Base-by-base conservation (phyloP, 2,113 vertebrate genomes). In the Abramis brama region DNA sequence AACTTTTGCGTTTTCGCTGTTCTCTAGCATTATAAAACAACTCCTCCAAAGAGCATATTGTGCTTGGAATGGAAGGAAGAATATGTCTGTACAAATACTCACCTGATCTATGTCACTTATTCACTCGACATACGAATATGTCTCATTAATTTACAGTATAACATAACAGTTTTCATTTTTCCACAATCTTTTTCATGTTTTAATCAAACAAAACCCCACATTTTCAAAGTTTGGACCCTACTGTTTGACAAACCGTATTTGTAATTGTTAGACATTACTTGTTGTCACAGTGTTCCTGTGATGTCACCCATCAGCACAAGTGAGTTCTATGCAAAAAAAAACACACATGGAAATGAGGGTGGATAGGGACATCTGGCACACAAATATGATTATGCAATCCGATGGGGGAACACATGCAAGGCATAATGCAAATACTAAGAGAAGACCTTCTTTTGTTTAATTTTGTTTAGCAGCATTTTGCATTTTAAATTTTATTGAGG, bases 341-440 rank as follows among this genome's bases (percentile, higher is more conserved):
- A 1, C n/a, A 79, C 64, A 75, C 8, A 88, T 89, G 85, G 33
- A 85, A 85, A 89, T 89, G 70, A 82, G 60, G 30, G 11, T 71
- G 50, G 57, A 30, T 17, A 83, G 17, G 82, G 85, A 85, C 82
- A 76, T 88, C 50, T 88, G 64, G 57, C 76, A 83, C 74, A 73
- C 77, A 86, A 86, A 88, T 84, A 33, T 73, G 33, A 75, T 86
- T 89, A 85, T 77, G 78, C 81, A 87, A 87, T 80, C 79, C 33
- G 77, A 85, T 25, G 50, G 88, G 86, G 85, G 70, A 86, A 87
- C 88, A 87, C 85, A 86, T 86, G 82, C 85, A 84, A 78, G 39
- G 19, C 77, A 60, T 39, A 36, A 86, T 85, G 88, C 77, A 87
- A 89, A 89, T 82, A 33, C n/a, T 39, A 33, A 43, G 60, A 81